Evolutionary conservation across 2,113 vertebrate genomes (phyloP).

Genomic region (Fulmarus glacialis): DNA sequence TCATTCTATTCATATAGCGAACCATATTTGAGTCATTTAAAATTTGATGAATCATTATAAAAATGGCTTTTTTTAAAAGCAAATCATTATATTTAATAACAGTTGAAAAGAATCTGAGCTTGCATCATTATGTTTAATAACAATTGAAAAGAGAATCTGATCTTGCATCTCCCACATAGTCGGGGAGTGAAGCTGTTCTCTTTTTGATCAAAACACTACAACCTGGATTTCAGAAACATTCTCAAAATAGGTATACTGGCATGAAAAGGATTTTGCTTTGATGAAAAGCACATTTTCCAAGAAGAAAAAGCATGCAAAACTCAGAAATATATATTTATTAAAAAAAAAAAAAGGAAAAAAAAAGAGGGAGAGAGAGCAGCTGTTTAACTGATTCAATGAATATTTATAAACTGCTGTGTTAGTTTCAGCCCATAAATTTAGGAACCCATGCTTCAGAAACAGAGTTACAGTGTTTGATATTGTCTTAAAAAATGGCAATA

Average conservation of each 20-base stretch:
- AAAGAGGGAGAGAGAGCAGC: rapidly evolving
- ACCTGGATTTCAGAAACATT: background rate
- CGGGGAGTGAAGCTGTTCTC: background rate
- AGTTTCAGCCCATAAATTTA: background rate
- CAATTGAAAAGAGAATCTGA: background rate
- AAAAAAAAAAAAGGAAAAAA: background rate
- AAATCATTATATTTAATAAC: background rate
- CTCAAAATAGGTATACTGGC: background rate
- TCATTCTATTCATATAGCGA: background rate
- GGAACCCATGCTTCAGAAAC: background rate
- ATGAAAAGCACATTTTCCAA: background rate
- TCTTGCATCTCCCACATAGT: background rate
- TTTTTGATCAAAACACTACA: background rate
- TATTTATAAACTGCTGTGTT: background rate
- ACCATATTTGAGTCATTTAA: background rate
- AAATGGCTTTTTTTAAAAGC: background rate
- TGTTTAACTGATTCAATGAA: background rate
- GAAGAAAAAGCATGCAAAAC: background rate
- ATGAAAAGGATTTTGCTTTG: background rate
- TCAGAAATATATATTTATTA: background rate
- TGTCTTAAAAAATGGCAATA: rapidly evolving
- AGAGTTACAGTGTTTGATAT: background rate
- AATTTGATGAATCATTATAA: background rate
- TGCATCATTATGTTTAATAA: background rate
- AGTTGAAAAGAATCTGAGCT: background rate